These are phyloP conservation scores for Adrianichthys oophorus DNA, from an alignment of 2,797 vertebrate species.

Conservation along the genomic window DNA sequence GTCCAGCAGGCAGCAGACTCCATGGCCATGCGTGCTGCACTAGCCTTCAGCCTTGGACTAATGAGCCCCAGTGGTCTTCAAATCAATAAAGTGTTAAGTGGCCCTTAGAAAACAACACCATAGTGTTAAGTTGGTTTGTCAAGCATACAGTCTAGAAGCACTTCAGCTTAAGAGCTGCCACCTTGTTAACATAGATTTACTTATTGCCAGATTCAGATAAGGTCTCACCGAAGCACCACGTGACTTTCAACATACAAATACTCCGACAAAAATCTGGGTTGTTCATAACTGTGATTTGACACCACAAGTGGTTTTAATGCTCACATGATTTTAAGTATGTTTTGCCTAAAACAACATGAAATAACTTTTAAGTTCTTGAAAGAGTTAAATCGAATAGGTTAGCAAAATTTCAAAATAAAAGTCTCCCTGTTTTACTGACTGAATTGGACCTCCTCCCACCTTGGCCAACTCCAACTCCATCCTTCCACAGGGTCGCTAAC, in stretches of 20 bases:
- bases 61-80: slow-evolving; percentile 46
- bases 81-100: slow-evolving; percentile 70
- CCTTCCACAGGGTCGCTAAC: slow-evolving; percentile 60
- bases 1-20: no score
- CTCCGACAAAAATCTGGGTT: slow-evolving; percentile 1
- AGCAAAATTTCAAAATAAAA: slow-evolving; percentile 17
- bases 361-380: slow-evolving; percentile 7
- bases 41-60: slow-evolving; percentile 22
- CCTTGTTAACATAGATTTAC: slow-evolving; percentile 70
- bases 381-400: slow-evolving; percentile 2
- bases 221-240: slow-evolving; percentile 1
- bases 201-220: slow-evolving; percentile 36
- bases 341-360: slow-evolving; percentile 13
- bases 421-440: slow-evolving; percentile 26
- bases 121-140: slow-evolving; percentile 55
- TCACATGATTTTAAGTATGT: slow-evolving; percentile 11
- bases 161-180: slow-evolving; percentile 59
- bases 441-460: slow-evolving; percentile 37
- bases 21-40: not conserved
- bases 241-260: slow-evolving; percentile 1
- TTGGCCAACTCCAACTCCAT: slow-evolving; percentile 60
- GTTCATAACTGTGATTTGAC: slow-evolving; percentile 11
- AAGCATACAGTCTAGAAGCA: slow-evolving; percentile 36
- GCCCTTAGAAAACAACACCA: slow-evolving; percentile 52
- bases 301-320: slow-evolving; percentile 3